Conservation (phyloP, 2,797 vertebrate genomes). For the Gallinago stenura region DNA sequence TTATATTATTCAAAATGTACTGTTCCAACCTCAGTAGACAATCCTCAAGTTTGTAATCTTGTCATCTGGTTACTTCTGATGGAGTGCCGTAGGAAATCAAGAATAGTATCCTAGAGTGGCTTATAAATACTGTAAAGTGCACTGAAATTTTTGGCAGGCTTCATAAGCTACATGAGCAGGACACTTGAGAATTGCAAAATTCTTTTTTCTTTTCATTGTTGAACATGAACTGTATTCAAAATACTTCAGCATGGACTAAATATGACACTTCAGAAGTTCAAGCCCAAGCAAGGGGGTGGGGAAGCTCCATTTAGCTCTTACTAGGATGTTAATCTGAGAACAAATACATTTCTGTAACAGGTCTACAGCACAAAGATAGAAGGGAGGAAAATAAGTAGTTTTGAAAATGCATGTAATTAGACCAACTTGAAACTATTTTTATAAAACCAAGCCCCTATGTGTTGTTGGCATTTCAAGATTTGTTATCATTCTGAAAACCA, state of each 20-base stretch:
- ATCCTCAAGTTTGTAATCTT: neutral
- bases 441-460: neutral
- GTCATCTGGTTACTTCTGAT: neutral
- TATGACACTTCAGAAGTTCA: neutral
- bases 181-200: neutral
- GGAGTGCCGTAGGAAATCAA: neutral
- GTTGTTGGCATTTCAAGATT: neutral
- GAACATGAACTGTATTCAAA: neutral
- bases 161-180: neutral
- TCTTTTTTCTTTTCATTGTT: neutral
- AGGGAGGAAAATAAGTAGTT: neutral
- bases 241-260: neutral
- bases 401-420: neutral
- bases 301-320: neutral
- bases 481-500: neutral
- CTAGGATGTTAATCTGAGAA: neutral
- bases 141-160: neutral
- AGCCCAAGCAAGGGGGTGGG: neutral
- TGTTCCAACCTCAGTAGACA: neutral
- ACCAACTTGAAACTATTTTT: neutral
- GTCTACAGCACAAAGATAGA: neutral
- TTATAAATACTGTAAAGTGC: neutral
- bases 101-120: neutral
- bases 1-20: neutral
- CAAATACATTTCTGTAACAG: neutral